Percentiles rank a stretch among this genome's conserved stretches.
These are phyloP conservation scores for Podarcis cretensis DNA, from an alignment of 2,113 vertebrate genomes.

Conservation along the genomic window DNA sequence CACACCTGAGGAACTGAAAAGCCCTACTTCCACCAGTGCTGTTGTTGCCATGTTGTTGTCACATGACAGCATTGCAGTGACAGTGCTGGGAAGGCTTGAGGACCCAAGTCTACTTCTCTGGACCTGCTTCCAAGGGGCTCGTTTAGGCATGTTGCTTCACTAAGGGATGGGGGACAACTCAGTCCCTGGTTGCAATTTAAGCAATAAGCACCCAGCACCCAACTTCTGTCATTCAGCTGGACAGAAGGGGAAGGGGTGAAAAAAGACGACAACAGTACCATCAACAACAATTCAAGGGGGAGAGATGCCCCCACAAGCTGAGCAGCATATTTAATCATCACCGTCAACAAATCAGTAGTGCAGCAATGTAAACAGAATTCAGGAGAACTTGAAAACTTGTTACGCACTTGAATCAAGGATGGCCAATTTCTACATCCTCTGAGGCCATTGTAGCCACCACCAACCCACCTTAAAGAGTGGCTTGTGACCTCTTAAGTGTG, in stretches of 20 bases:
- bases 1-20: background rate
- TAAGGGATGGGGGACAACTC: no score
- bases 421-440: background rate
- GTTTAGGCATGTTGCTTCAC: no score
- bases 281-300: background rate
- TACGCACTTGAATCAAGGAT: background rate
- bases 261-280: background rate
- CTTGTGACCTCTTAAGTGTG: no score
- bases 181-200: background rate
- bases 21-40: background rate
- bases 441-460: background rate
- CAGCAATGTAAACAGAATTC: slow-evolving; percentile 10
- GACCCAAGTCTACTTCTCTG: background rate
- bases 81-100: background rate
- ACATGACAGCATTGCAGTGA: background rate
- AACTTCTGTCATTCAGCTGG: no score
- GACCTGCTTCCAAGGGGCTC: background rate
- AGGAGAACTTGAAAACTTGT: background rate
- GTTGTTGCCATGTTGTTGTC: background rate
- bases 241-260: background rate
- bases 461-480: background rate
- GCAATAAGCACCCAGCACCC: background rate
- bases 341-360: slow-evolving; percentile 19
- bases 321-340: slow-evolving; percentile 15
- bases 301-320: background rate